These are phyloP conservation scores for Troides helena DNA, from an alignment of 2,888 invertebrate species.

Conservation along the genomic window DNA sequence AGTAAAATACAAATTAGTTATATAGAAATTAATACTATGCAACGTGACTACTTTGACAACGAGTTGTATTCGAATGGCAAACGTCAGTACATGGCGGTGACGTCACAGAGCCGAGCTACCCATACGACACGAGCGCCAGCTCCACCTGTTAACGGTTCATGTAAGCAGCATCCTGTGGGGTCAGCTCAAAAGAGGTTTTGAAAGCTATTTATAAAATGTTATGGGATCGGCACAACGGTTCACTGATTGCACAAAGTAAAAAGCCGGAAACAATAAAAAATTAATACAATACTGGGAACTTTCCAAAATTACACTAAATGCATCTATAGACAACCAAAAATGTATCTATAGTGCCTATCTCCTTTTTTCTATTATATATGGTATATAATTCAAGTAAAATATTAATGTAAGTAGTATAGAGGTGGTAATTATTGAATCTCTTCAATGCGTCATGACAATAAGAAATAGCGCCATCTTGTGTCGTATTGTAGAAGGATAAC, in stretches of 20 bases:
- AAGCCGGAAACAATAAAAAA: constrained; percentile 55
- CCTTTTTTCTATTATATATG: too few species aligned
- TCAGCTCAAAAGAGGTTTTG: constrained; percentile 47
- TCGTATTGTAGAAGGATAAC: constrained; percentile 31
- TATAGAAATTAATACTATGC: constrained; percentile 46
- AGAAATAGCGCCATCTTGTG: constrained; percentile 33
- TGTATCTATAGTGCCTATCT: not conserved
- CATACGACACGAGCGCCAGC: constrained; percentile 51
- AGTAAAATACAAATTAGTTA: constrained; percentile 42
- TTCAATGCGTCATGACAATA: not conserved
- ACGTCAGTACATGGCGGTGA: constrained; percentile 51
- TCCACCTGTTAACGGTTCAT: constrained; percentile 65
- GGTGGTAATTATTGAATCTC: not conserved
- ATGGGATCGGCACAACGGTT: constrained; percentile 68
- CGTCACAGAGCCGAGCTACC: constrained; percentile 50
- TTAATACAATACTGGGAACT: constrained; percentile 21
- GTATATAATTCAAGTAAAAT: too few species aligned
- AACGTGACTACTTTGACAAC: constrained; percentile 61
- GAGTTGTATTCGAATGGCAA: constrained; percentile 53
- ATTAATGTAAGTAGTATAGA: too few species aligned
- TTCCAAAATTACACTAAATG: not conserved
- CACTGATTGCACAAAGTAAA: constrained; percentile 60
- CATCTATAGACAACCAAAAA: not conserved
- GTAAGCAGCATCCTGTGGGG: constrained; percentile 64
- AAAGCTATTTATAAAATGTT: constrained; percentile 63